A percentile compares a stretch with the other conserved stretches of the same genome.
Conservation (phyloP, 1,140 invertebrate species). For the Chionoecetes opilio region DNA sequence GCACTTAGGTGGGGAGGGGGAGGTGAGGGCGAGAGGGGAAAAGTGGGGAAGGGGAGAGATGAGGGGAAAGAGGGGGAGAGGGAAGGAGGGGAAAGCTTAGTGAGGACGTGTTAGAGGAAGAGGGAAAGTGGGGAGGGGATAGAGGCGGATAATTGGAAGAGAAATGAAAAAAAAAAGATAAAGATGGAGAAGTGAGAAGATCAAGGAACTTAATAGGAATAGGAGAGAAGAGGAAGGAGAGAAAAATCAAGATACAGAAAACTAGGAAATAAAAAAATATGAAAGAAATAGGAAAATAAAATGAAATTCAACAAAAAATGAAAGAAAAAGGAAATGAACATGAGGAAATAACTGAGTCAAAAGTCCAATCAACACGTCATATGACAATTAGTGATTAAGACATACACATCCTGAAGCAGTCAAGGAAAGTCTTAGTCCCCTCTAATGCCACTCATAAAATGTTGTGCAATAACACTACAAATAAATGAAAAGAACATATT, state of each 20-base stretch:
- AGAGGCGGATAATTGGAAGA: background rate
- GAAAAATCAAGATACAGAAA: background rate
- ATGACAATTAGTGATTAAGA: too few relatives aligned
- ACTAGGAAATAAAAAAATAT: background rate
- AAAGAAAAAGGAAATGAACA: too few relatives aligned
- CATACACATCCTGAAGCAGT: too few relatives aligned
- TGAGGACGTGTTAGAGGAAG: background rate
- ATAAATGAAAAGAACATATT: too few relatives aligned
- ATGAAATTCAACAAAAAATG: too few relatives aligned
- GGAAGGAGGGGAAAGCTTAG: background rate
- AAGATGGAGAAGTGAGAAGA: background rate
- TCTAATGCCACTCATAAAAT: too few relatives aligned
- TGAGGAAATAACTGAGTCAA: too few relatives aligned
- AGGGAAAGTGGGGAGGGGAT: background rate
- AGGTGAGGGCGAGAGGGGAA: too few relatives aligned
- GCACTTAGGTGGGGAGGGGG: background rate
- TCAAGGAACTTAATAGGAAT: background rate
- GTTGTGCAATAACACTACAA: too few relatives aligned
- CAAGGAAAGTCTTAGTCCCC: too few relatives aligned
- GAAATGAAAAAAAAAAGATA: background rate
- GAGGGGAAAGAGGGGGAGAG: background rate
- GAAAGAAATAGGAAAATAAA: background rate
- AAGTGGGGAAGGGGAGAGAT: background rate
- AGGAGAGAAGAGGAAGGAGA: background rate
- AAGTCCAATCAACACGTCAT: too few relatives aligned